Percentiles rank a stretch among this genome's conserved stretches.
phyloP scores from a whole-genome alignment of 2,888 invertebrate species.

The Galerucella nymphaeae region DNA sequence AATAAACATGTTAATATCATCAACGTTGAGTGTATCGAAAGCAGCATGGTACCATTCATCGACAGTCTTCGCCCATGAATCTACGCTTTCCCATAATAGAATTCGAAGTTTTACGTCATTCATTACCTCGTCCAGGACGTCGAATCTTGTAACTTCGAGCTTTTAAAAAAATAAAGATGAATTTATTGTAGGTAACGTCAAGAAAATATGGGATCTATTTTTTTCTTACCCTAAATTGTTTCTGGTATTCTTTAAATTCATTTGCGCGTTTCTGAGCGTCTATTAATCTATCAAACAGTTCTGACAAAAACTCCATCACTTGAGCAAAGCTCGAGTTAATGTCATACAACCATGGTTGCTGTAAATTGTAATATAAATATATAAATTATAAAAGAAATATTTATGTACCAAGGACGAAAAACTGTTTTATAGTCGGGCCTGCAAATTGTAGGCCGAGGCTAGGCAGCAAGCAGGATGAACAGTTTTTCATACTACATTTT shows the following conservation, averaged over 20 bases:
- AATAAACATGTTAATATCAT: conserved; percentile 76
- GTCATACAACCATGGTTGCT: conserved; percentile 83
- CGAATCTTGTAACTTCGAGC: conserved; percentile 86
- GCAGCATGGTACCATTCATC: conserved; percentile 74
- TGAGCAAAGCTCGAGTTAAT: conserved; percentile 76
- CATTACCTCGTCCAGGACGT: conserved; percentile 82
- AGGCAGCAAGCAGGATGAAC: too few relatives aligned
- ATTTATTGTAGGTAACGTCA: background rate
- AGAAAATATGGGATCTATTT: too few relatives aligned
- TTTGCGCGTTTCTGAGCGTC: conserved; percentile 76
- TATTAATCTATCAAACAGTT: conserved; percentile 72
- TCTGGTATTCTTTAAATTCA: conserved; percentile 84
- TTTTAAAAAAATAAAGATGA: conserved; percentile 57
- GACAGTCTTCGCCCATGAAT: conserved; percentile 77
- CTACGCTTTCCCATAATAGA: conserved; percentile 82
- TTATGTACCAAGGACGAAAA: too few relatives aligned
- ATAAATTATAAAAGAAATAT: too few relatives aligned
- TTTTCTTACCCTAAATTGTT: conserved; percentile 78
- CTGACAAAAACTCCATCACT: conserved; percentile 73
- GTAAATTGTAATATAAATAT: conserved; percentile 32
- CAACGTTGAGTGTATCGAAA: conserved; percentile 76
- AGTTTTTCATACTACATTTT: too few relatives aligned
- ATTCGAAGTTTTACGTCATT: conserved; percentile 83
- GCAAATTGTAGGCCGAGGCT: too few relatives aligned
- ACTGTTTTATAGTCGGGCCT: too few relatives aligned